Evolutionary conservation across 2,797 vertebrate species (phyloP).

Genomic region (Pterois miles): DNA sequence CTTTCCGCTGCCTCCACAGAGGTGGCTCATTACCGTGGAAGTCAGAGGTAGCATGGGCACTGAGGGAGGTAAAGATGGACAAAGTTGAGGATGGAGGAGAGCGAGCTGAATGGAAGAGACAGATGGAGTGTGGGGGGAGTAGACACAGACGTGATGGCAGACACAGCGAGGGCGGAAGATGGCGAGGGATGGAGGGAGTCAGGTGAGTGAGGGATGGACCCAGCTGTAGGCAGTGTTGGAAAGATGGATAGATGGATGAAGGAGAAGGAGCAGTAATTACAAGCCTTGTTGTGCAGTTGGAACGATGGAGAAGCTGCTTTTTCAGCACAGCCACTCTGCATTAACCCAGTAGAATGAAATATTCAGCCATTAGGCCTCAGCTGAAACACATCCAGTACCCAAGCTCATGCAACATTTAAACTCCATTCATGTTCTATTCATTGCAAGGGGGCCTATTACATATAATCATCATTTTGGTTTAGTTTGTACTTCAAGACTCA

Average conservation of each 20-base stretch:
- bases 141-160: no score
- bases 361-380: conserved; percentile 67
- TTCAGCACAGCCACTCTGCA: conserved; percentile 60
- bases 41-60: conserved; percentile 24
- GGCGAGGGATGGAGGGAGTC: conserved; percentile 10
- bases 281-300: conserved; percentile 53
- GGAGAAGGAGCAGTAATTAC: conserved; percentile 60
- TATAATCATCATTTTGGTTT: conserved; percentile 57
- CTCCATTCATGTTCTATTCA: conserved; percentile 79
- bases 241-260: conserved; percentile 52
- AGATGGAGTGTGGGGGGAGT: conserved; percentile 31
- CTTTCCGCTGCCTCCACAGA: conserved; percentile 20
- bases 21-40: conserved; percentile 51
- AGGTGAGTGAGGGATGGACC: conserved; percentile 46
- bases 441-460: conserved; percentile 48
- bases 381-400: conserved; percentile 67
- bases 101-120: conserved; percentile 10
- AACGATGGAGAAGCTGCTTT: conserved; percentile 55
- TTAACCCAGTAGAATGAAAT: conserved; percentile 76
- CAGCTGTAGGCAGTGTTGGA: conserved; percentile 25
- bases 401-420: conserved; percentile 78
- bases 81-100: conserved; percentile 15
- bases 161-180: not conserved
- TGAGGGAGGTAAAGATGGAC: conserved; percentile 33
- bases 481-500: conserved; percentile 43